phyloP scores from a whole-genome alignment of 2,797 vertebrate species.

The Pygocentrus nattereri region DNA sequence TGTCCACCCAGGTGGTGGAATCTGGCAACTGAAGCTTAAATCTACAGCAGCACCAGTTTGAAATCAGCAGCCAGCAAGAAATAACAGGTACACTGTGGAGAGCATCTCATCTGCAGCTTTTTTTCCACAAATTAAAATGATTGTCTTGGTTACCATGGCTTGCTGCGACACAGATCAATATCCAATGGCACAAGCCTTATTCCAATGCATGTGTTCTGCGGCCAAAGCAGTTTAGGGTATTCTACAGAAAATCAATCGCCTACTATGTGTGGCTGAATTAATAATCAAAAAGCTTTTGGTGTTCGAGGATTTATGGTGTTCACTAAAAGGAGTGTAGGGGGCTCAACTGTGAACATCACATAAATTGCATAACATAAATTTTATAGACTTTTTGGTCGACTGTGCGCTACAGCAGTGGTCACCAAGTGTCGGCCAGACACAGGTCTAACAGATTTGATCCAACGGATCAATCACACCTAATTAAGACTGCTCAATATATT shows the following conservation, averaged over 20 bases:
- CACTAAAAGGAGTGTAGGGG: not conserved
- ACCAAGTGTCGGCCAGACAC: not conserved
- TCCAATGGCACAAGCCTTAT: conserved; percentile 64
- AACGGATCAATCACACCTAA: not conserved
- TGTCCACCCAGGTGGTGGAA: conserved; percentile 6
- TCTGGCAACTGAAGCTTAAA: conserved; percentile 6
- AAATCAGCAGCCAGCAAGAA: not conserved
- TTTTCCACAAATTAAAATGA: conserved; percentile 36
- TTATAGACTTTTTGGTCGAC: not conserved
- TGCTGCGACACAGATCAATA: conserved; percentile 66
- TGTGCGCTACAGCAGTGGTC: not conserved
- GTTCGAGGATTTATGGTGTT: not conserved
- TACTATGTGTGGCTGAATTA: conserved; percentile 31
- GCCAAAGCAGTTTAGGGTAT: conserved; percentile 42
- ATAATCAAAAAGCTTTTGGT: conserved; percentile 48
- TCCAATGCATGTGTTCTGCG: conserved; percentile 62
- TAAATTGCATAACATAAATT: not conserved
- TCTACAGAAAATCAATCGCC: conserved; percentile 55
- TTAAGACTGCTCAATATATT: not conserved
- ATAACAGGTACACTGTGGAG: not conserved
- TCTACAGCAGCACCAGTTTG: not conserved
- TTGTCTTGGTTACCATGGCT: conserved; percentile 60
- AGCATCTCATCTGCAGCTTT: not conserved
- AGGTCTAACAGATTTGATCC: not conserved
- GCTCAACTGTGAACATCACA: not conserved